phyloP scores from a whole-genome alignment of 1,140 invertebrate species.

The Cephus cinctus region DNA sequence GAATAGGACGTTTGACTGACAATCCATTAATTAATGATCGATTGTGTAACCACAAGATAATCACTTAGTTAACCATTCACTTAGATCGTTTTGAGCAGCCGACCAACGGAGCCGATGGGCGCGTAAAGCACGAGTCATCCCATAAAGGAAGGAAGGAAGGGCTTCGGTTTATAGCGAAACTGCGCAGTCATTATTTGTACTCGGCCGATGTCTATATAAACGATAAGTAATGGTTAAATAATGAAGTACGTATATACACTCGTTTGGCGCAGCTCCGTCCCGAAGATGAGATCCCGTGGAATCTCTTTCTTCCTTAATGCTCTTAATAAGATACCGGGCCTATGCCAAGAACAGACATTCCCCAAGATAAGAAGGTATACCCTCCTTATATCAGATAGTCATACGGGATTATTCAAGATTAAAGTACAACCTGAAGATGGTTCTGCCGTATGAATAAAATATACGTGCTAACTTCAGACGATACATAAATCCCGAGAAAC shows the following conservation, averaged over 20 bases:
- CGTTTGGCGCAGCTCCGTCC: background rate
- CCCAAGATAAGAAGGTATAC: no score
- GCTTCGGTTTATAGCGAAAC: background rate
- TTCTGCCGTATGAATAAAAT: no score
- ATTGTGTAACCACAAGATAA: slow-evolving; percentile 36
- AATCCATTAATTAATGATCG: slow-evolving; percentile 44
- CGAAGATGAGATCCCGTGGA: no score
- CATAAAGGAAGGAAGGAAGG: slow-evolving; percentile 19
- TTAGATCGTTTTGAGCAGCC: slow-evolving; percentile 19
- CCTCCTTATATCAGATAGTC: no score
- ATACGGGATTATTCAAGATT: no score
- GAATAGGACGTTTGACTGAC: background rate
- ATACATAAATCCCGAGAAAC: no score
- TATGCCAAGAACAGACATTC: no score
- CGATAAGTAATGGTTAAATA: slow-evolving; percentile 17
- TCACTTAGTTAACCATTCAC: slow-evolving; percentile 43
- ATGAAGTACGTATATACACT: background rate
- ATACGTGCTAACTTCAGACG: no score
- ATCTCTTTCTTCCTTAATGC: no score
- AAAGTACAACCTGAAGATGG: no score
- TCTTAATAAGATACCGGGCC: no score
- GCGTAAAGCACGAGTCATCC: slow-evolving; percentile 31
- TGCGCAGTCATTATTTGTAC: slow-evolving; percentile 40
- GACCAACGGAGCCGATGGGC: slow-evolving; percentile 8
- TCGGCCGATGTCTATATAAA: slow-evolving; percentile 39